A percentile compares a stretch with the other conserved stretches of the same genome.
Evolutionary conservation across 2,797 vertebrate species (phyloP).

Genomic region (Amblyopsis hoosieri): DNA sequence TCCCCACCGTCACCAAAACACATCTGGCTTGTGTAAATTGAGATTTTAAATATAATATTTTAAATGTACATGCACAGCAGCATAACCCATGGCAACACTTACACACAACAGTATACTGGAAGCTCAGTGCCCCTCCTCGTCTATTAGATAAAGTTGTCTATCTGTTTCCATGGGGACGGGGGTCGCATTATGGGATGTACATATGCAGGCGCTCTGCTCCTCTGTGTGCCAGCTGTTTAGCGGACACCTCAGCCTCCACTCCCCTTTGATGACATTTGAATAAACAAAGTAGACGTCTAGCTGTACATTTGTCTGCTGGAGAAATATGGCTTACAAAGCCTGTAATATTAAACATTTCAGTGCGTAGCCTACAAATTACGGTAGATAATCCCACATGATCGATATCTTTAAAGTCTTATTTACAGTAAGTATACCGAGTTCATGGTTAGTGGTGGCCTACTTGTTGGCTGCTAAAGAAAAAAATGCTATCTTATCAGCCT

Average conservation of each 20-base stretch:
- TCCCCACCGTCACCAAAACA: too few relatives aligned
- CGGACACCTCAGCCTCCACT: constrained; percentile 53
- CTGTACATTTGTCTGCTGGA: constrained; percentile 10
- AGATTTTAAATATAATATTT: too few relatives aligned
- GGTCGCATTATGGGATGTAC: constrained; percentile 35
- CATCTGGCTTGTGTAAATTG: too few relatives aligned
- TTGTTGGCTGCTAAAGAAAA: constrained; percentile 2
- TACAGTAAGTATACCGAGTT: constrained; percentile 1
- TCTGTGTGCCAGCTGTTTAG: constrained; percentile 50
- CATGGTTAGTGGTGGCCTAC: background rate
- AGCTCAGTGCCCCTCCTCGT: constrained; percentile 23
- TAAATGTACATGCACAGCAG: too few relatives aligned
- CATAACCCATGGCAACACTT: background rate
- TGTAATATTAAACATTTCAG: constrained; percentile 30
- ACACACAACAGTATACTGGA: constrained; percentile 20
- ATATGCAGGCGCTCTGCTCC: constrained; percentile 54
- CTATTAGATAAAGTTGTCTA: constrained; percentile 39
- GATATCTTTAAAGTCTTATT: background rate
- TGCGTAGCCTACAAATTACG: constrained; percentile 23
- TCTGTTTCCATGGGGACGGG: constrained; percentile 50
- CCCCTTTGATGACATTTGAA: constrained; percentile 70
- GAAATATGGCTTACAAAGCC: constrained; percentile 4
- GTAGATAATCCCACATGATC: constrained; percentile 29
- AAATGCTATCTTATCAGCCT: background rate
- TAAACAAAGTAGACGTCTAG: constrained; percentile 58